These are phyloP conservation scores for Phyllotreta striolata DNA, from an alignment of 2,888 invertebrate genomes.

Conservation along the genomic window DNA sequence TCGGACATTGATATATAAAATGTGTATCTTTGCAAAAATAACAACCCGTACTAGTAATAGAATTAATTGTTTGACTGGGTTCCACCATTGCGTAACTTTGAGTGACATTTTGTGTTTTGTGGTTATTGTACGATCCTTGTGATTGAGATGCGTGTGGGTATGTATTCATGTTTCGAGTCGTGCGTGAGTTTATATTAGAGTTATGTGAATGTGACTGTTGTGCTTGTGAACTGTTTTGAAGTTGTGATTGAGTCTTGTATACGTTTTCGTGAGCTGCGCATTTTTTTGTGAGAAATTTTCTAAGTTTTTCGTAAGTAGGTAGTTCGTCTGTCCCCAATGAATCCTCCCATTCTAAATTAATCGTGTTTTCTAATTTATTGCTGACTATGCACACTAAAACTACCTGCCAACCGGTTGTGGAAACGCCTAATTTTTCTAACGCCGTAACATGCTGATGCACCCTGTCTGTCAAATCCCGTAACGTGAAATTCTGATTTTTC, in stretches of 20 bases:
- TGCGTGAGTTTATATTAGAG: neutral
- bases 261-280: conserved; percentile 4
- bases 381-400: neutral
- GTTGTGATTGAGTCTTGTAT: neutral
- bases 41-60: neutral
- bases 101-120: neutral
- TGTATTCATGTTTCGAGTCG: neutral
- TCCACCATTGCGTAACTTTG: neutral
- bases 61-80: neutral
- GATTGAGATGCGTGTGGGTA: neutral
- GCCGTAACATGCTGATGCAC: conserved; percentile 10
- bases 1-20: conserved; percentile 14
- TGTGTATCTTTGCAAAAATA: conserved; percentile 2
- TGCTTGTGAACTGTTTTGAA: neutral
- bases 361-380: neutral
- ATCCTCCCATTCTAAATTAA: conserved; percentile 4
- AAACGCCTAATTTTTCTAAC: conserved; percentile 13
- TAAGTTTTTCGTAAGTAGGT: conserved; percentile 7
- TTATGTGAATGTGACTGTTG: neutral
- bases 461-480: neutral
- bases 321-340: conserved; percentile 1
- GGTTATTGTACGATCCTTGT: neutral
- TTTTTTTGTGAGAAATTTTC: conserved; percentile 9
- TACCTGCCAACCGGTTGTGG: neutral
- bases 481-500: neutral